These are phyloP conservation scores for Drosophila melanosoma DNA, from an alignment of 2,888 invertebrate species.

Conservation along the genomic window DNA sequence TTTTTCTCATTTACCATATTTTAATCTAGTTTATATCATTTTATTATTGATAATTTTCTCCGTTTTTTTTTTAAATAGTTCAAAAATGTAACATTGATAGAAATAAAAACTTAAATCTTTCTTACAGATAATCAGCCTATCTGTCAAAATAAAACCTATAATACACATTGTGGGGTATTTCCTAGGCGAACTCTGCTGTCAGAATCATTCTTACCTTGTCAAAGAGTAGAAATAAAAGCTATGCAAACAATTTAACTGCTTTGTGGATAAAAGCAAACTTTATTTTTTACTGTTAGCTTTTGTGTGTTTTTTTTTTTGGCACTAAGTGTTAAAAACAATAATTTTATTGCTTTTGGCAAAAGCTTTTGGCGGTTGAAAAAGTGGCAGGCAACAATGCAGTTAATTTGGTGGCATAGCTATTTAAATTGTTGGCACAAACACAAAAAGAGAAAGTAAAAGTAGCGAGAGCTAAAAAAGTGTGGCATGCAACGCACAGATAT, in stretches of 20 bases:
- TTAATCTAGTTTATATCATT: neutral
- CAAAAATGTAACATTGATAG: neutral
- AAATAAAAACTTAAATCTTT: neutral
- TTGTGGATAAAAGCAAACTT: constrained; percentile 25
- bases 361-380: constrained; percentile 24
- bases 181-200: neutral
- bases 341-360: constrained; percentile 30
- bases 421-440: constrained; percentile 35
- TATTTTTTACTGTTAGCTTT: neutral
- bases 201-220: neutral
- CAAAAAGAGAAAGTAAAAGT: constrained; percentile 14
- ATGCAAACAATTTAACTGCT: constrained; percentile 33
- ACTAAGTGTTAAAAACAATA: constrained; percentile 35
- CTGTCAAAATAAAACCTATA: neutral
- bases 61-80: fast-evolving
- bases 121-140: no score
- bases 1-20: neutral
- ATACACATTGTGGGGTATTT: neutral
- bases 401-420: constrained; percentile 59
- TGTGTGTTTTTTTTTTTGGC: constrained; percentile 4
- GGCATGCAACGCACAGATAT: constrained; percentile 9
- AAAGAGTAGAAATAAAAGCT: constrained; percentile 2
- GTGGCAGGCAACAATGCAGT: constrained; percentile 37
- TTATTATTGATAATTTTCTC: neutral
- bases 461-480: neutral